Conservation (phyloP, 2,113 vertebrate genomes). For the Acrocephalus arundinaceus region DNA sequence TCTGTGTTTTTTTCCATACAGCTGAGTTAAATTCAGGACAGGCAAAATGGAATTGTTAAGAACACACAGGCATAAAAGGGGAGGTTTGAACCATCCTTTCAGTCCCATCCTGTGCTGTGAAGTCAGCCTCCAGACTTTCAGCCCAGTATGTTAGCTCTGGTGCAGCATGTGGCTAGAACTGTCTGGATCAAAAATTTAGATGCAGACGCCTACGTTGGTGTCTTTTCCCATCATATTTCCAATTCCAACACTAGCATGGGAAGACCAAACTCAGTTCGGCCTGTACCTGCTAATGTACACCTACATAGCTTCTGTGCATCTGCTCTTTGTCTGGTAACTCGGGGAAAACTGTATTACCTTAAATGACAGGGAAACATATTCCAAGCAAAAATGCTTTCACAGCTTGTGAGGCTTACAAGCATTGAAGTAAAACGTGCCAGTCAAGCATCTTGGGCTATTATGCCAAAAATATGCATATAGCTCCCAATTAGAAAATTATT, state of each 20-base stretch:
- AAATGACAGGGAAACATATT: background rate
- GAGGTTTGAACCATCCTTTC: background rate
- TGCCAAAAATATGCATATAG: background rate
- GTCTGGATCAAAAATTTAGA: conserved; percentile 32
- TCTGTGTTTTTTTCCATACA: background rate
- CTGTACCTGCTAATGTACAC: conserved; percentile 65
- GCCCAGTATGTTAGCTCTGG: background rate
- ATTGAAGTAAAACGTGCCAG: background rate
- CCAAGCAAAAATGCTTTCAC: background rate
- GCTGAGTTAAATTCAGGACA: background rate
- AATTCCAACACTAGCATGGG: background rate
- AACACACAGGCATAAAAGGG: background rate
- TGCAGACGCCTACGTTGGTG: background rate
- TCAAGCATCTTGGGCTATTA: background rate
- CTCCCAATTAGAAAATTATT: background rate
- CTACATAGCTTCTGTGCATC: conserved; percentile 42
- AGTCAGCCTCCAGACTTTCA: background rate
- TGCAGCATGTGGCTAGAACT: conserved; percentile 4
- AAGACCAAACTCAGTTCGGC: conserved; percentile 4
- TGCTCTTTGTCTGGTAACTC: conserved; percentile 56
- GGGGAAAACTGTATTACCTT: conserved; percentile 11
- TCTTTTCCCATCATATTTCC: conserved; percentile 19
- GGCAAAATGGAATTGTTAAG: background rate
- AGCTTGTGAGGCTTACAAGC: background rate
- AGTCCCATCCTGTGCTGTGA: background rate